These are phyloP conservation scores for Pteropus rufus DNA, from an alignment of 2,797 vertebrate species.

Conservation along the genomic window DNA sequence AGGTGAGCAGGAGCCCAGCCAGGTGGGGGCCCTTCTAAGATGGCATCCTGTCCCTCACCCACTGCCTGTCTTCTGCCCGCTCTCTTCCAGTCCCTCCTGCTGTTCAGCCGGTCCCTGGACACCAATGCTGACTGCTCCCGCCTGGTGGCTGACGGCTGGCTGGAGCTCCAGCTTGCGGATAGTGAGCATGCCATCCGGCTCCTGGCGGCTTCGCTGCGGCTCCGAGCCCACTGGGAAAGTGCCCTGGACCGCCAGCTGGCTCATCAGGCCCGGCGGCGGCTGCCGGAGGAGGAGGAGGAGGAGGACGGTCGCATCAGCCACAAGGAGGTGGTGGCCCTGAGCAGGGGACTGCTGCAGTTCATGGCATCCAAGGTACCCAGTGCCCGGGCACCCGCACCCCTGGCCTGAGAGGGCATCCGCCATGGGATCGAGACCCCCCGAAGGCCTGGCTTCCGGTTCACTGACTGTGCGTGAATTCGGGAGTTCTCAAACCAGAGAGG, in stretches of 20 bases:
- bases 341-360: slow-evolving; percentile 86
- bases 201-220: slow-evolving; percentile 68
- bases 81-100: slow-evolving; percentile 86
- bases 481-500: not conserved
- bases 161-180: slow-evolving; percentile 86
- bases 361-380: slow-evolving; percentile 84
- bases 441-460: not conserved
- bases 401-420: fast-evolving
- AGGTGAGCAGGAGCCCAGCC: fast-evolving
- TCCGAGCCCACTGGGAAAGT: slow-evolving; percentile 85
- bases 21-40: fast-evolving
- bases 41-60: fast-evolving
- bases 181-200: slow-evolving; percentile 54
- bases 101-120: slow-evolving; percentile 89
- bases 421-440: fast-evolving
- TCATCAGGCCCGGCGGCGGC: not conserved
- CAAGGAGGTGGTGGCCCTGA: slow-evolving; percentile 80
- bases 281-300: fast-evolving
- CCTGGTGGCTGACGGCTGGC: slow-evolving; percentile 91
- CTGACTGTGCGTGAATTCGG: fast-evolving
- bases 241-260: slow-evolving; percentile 85
- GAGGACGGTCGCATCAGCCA: not conserved
- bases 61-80: fast-evolving
- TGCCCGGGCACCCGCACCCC: fast-evolving
- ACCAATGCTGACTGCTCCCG: slow-evolving; percentile 90